Evolutionary conservation across 2,797 vertebrate species (phyloP).

Genomic region (Syngnathus acus): DNA sequence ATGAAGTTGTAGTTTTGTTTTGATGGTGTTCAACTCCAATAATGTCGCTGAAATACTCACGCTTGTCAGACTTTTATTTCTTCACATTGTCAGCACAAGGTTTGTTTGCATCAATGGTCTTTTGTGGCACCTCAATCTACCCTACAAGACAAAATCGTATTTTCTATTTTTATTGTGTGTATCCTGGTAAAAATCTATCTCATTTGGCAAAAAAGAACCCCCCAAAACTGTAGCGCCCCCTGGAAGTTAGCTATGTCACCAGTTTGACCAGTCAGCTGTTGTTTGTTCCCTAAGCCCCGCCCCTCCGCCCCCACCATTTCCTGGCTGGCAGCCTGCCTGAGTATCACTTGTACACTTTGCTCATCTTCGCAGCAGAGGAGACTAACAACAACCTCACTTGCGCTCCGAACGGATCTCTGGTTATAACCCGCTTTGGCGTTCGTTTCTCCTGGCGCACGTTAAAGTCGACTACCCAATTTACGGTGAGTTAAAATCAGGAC

Average conservation of each 20-base stretch:
- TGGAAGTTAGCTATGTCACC: neutral
- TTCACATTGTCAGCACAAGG: neutral
- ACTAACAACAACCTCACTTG: neutral
- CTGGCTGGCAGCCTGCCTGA: no score
- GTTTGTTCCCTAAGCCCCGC: neutral
- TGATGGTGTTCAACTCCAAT: neutral
- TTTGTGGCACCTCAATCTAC: neutral
- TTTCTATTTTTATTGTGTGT: no score
- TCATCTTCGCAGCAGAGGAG: neutral
- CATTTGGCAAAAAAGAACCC: neutral
- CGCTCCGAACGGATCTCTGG: neutral
- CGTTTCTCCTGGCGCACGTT: neutral
- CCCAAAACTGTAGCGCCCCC: neutral
- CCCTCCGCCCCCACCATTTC: neutral
- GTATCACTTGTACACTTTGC: no score
- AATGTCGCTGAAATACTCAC: neutral
- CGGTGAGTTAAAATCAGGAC: neutral
- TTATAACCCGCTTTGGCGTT: neutral
- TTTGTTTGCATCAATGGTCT: neutral
- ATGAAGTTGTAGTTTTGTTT: conserved; percentile 6
- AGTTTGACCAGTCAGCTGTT: neutral
- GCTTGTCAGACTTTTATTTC: neutral
- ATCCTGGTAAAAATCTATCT: neutral
- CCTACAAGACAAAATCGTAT: no score
- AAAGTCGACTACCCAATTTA: neutral